Conservation (phyloP, 2,797 vertebrate genomes). For the Hippoglossus hippoglossus region DNA sequence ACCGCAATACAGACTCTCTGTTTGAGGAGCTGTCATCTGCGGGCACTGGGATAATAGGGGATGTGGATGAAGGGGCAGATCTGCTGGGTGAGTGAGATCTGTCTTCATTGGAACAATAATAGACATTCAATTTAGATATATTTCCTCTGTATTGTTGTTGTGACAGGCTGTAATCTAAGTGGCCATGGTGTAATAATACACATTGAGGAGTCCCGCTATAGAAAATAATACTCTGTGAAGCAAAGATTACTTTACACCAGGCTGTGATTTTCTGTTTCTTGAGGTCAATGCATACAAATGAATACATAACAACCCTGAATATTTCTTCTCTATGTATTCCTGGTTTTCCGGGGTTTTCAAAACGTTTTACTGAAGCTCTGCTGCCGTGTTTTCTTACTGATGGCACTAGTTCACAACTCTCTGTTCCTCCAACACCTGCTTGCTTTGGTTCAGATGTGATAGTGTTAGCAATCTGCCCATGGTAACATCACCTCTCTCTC, state of each 20-base stretch:
- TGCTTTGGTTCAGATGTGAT: conserved; percentile 61
- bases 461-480: conserved; percentile 54
- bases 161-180: too few relatives aligned
- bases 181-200: too few relatives aligned
- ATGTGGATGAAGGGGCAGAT: conserved; percentile 98
- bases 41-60: conserved; percentile 95
- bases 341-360: too few relatives aligned
- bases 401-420: conserved; percentile 9
- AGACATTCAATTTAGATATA: too few relatives aligned
- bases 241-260: too few relatives aligned
- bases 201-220: too few relatives aligned
- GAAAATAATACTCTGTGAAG: too few relatives aligned
- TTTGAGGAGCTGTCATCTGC: conserved; percentile 98
- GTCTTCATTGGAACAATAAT: not conserved
- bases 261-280: not conserved
- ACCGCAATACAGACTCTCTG: conserved; percentile 97
- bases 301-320: too few relatives aligned
- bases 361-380: not conserved
- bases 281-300: too few relatives aligned
- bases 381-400: not conserved
- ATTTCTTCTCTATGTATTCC: too few relatives aligned
- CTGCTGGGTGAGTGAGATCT: conserved; percentile 90
- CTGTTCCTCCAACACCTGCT: conserved; percentile 19
- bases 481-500: conserved; percentile 82
- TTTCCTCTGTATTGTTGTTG: not conserved